Evolutionary conservation across 2,797 vertebrate genomes (phyloP), one percentile per base, ranked within the genome.

Genomic region (Ctenochaetus hawaiiensis): DNA sequence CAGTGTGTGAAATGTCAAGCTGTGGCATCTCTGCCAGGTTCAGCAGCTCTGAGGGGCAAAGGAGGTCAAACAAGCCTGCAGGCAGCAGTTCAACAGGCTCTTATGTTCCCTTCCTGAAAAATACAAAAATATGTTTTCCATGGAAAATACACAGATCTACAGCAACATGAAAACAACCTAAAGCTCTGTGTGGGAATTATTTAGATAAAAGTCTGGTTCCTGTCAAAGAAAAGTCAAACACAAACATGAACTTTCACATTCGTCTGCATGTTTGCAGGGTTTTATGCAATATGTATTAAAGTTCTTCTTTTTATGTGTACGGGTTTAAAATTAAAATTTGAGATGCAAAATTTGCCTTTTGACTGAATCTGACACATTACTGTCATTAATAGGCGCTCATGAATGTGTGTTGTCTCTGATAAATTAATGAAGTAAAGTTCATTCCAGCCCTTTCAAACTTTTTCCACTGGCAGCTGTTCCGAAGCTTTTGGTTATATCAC

Each of bases 41-140:
- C 86, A 80, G 60, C 54, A 56, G 72, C 72, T 85, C 17, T 47
- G 66, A 12, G 56, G n/a, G 72, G 39, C 44, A 8, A 43, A 61
- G 66, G 81, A 67, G 87, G 88, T 84, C 78, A 88, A 80, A 87
- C 76, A 22, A 63, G 77, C 83, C 86, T 82, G 57, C 77, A 86
- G 89, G 89, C 84, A 48, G 64, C 72, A 59, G 49, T 41, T 76
- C 81, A 78, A 49, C 44, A 56, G 9, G 48, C 68, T 49, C 49
- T 56, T 47, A 22, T n/a, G 30, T 22, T 44, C 54, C 22, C 52
- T 47, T 30, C 44, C 66, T 63, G 23, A 10, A 51, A 67, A 59
- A 66, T 0, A 63, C 17, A 52, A 49, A 67, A 5, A 10, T 5
- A 37, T 6, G 2, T 34, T 17, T 53, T 18, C n/a, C 16, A 48